Evolutionary conservation across 2,797 vertebrate species (phyloP).

Genomic region (Halcyon chelicuti): DNA sequence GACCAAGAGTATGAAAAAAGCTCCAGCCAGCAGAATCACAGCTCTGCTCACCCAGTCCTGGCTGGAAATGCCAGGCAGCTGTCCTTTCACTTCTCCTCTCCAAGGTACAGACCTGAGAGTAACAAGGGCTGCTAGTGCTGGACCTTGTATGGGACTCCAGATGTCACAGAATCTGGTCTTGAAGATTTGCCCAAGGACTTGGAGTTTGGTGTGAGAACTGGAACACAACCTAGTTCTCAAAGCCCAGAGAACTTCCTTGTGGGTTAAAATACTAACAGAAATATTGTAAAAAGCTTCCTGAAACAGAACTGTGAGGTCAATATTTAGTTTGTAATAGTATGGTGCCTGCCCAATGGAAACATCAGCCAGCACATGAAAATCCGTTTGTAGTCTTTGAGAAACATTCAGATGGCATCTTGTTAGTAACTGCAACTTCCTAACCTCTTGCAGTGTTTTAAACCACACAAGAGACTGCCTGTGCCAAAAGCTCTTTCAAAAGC

Average conservation of each 20-base stretch:
- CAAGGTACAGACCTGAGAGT: background rate
- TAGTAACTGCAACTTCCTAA: background rate
- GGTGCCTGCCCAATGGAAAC: background rate
- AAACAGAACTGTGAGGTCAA: accelerated
- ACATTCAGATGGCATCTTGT: background rate
- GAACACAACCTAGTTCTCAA: background rate
- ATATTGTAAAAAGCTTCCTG: background rate
- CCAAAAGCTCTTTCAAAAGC: background rate
- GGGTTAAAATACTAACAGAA: background rate
- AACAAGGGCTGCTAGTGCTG: background rate
- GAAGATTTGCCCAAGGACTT: background rate
- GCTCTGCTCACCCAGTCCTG: accelerated
- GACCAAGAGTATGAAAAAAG: background rate
- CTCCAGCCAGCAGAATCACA: background rate
- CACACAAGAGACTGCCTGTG: background rate
- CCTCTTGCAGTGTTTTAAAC: background rate
- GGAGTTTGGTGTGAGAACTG: background rate
- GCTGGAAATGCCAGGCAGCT: background rate
- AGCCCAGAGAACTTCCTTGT: background rate
- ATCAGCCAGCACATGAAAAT: background rate
- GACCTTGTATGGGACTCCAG: background rate
- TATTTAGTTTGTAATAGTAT: background rate
- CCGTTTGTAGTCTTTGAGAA: background rate
- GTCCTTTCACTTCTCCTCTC: background rate
- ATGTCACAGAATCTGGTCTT: background rate